Evolutionary conservation across 2,113 vertebrate genomes (phyloP), one percentile per base, ranked within the genome.

Genomic region (Dasyornis broadbenti): DNA sequence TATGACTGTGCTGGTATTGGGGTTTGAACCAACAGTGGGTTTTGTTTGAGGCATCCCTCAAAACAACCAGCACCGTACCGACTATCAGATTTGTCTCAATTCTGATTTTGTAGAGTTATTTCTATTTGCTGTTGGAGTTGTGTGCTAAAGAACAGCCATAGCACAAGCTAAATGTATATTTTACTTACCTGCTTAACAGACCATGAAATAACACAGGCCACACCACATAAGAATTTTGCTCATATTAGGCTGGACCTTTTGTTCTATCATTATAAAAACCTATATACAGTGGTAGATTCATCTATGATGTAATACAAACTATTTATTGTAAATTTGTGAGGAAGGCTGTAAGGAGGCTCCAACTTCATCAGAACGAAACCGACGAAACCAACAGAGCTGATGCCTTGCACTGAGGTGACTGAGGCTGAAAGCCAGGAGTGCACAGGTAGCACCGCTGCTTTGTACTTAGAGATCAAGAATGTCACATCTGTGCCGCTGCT

Each of bases 351-450:
- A 50, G 61, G 49, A 73, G 20, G 18, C 37, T 56, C 26, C 56
- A 42, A 8, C 26, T 54, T 69, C 7, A 75, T 60, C 61, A 42
- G 23, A 52, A 19, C 1, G 1, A 28, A 82, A 70, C 20, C 5
- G 37, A 31, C 0, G 2, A 30, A 70, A 27, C 52, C 19, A 39
- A 10, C 6, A 7, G 37, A 33, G 45, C 27, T 3, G 30, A 5
- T 28, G 40, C 18, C 16, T 15, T 24, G 50, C 6, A 18, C 18
- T 15, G 68, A 21, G 49, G 69, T 22, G 64, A 9, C 6, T 3
- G 68, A 53, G 45, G 54, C 35, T 45, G 60, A 11, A 26, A 59
- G n/a, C 5, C 0, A 3, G 0, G 2, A 10, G 30, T 1, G 20
- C 24, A 23, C n/a, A 10, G 1, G 0, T 2, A 30, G 84, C 19